These are phyloP conservation scores for Smittia sp. DNA, from an alignment of 2,888 invertebrate species.

Conservation along the genomic window DNA sequence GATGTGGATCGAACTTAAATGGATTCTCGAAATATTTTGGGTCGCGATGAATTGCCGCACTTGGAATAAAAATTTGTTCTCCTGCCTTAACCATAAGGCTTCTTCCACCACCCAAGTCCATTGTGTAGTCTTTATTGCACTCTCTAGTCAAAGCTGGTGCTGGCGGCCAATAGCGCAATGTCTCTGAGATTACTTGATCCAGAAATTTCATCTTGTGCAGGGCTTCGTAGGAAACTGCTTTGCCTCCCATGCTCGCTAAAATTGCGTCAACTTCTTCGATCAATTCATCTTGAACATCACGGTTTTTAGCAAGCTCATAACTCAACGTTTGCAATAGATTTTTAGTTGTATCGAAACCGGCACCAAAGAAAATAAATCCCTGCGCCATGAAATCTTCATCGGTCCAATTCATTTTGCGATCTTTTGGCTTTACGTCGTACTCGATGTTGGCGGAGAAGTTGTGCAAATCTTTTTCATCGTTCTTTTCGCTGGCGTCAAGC, in stretches of 20 bases:
- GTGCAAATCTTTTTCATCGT: neutral
- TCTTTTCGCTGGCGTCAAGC: neutral
- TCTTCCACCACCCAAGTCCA: conserved; percentile 1
- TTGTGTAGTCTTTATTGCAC: neutral
- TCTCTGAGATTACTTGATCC: neutral
- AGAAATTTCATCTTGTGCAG: conserved; percentile 13
- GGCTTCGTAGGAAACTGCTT: neutral
- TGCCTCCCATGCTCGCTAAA: neutral
- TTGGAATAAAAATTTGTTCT: neutral
- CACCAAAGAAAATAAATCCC: neutral
- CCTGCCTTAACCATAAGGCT: neutral
- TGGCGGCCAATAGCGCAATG: neutral
- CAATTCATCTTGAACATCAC: neutral
- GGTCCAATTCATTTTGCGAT: neutral
- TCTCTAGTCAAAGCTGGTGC: neutral
- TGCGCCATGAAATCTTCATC: conserved; percentile 1
- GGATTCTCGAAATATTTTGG: conserved; percentile 19
- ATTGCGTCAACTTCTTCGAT: neutral
- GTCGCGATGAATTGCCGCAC: conserved; percentile 3
- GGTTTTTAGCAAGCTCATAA: neutral
- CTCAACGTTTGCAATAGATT: neutral
- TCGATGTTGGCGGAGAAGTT: conserved; percentile 10
- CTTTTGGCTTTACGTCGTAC: neutral
- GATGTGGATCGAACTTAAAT: conserved; percentile 8
- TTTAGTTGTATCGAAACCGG: neutral